Base-by-base conservation (phyloP, 92 coral and sea anemone genomes). In the Blastomussa wellsi region DNA sequence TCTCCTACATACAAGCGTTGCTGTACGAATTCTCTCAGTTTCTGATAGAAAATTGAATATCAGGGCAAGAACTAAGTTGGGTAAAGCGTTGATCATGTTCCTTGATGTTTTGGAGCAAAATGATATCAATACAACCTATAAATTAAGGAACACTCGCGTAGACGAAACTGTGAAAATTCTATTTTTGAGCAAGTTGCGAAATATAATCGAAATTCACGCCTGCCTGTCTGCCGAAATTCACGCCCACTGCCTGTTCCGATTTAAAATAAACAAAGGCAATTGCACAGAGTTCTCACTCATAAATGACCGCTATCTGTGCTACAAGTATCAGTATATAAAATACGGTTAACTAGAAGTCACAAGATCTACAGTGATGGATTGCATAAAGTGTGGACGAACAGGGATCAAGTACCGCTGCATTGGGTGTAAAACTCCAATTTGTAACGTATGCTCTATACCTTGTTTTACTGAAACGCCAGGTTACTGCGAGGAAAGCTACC, bases 401-500 rank as follows among this genome's bases (percentile, higher is more conserved):
- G 64, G 69, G 39, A 78, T 86, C 84, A 92, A 89, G 85, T 89
- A 72, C 76, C 60, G 64, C 49, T 89, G 85, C 79, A 85, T 87
- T 82, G 78, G 73, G 33, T 87, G 87, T 71, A 92, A 92, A 80
- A 82, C 72, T 77, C 91, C 81, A 53, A 84, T 92, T 67, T 92
- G 93, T 72, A 92, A 89, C 77, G 76, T 80, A 62, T 89, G 91
- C 82, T 82, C 90, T 12, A 76, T 83, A 33, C 35, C 92, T 79
- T 92, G 88, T 71, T 82, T 92, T 81, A 84, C 77, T 22, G 82
- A 89, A 92, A 89, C 89, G 31, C 92, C 88, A 53, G 90, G 94
- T 78, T 91, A 91, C 49, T 78, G 88, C 78, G 86, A 91, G 74
- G 84, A 92, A 59, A 80, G 48, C n/a, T 89, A 86, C 49, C 76